Evolutionary conservation across 2,113 vertebrate species (phyloP).

Genomic region (Anseranas semipalmata): DNA sequence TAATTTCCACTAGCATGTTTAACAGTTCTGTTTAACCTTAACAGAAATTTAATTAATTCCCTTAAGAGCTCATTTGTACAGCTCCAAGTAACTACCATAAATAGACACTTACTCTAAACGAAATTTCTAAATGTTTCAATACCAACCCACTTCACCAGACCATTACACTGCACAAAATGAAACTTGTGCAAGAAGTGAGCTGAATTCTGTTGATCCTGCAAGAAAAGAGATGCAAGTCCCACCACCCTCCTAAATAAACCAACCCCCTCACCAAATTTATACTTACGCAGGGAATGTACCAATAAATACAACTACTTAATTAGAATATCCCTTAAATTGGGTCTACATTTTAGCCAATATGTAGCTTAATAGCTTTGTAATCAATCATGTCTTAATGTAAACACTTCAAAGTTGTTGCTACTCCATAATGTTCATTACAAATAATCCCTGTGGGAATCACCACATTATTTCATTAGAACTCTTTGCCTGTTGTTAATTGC

Average conservation of each 20-base stretch:
- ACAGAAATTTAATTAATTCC: constrained; percentile 35
- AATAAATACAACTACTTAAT: constrained; percentile 54
- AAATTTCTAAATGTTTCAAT: constrained; percentile 26
- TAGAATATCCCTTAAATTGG: constrained; percentile 57
- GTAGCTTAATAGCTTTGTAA: constrained; percentile 66
- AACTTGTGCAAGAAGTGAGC: constrained; percentile 5
- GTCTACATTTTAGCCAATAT: constrained; percentile 37
- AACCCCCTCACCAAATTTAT: not conserved
- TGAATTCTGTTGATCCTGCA: constrained; percentile 12
- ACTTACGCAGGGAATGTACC: constrained; percentile 25
- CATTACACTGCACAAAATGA: not conserved
- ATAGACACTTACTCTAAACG: constrained; percentile 28
- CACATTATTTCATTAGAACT: constrained; percentile 75
- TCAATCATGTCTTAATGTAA: constrained; percentile 78
- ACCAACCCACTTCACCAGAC: constrained; percentile 27
- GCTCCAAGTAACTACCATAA: constrained; percentile 11
- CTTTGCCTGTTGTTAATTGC: constrained; percentile 73
- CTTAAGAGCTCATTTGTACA: constrained; percentile 16
- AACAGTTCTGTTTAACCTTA: constrained; percentile 31
- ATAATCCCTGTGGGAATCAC: constrained; percentile 73
- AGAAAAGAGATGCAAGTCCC: constrained; percentile 30
- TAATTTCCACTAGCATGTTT: constrained; percentile 34
- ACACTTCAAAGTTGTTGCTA: constrained; percentile 58
- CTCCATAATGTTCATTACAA: constrained; percentile 67
- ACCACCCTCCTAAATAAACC: not conserved